Percentiles rank a stretch among this genome's conserved stretches.
These are phyloP conservation scores for Calcarius ornatus DNA, from an alignment of 2,113 vertebrate species.

Conservation along the genomic window DNA sequence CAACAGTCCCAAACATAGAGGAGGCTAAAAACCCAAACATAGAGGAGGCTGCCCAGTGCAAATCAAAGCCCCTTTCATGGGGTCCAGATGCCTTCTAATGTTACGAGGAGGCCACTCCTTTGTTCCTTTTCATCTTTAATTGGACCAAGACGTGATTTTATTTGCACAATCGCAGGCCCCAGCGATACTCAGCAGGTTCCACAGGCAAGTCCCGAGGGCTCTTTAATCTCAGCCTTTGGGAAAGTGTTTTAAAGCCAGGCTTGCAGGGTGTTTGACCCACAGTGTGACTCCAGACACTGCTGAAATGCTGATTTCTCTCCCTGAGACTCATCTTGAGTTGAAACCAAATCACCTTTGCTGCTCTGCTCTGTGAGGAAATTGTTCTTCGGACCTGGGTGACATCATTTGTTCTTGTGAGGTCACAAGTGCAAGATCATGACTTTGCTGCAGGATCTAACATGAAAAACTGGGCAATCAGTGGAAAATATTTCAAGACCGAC, in stretches of 20 bases:
- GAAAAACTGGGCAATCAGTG: slow-evolving; percentile 29
- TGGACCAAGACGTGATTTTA: not conserved
- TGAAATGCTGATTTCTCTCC: not conserved
- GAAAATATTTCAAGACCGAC: slow-evolving; percentile 19
- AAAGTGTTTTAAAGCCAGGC: not conserved
- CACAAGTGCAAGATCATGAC: slow-evolving; percentile 19
- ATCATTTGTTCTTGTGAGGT: slow-evolving; percentile 47
- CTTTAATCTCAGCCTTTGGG: slow-evolving; percentile 12
- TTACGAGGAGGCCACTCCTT: not conserved
- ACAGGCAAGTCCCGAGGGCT: not conserved
- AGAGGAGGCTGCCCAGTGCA: not conserved
- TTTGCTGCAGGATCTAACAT: slow-evolving; percentile 8
- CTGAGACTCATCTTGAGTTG: not conserved
- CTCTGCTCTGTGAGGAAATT: not conserved
- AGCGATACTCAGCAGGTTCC: not conserved
- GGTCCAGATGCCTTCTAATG: slow-evolving; percentile 13
- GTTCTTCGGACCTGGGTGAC: not conserved
- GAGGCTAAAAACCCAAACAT: not conserved
- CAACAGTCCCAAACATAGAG: not conserved
- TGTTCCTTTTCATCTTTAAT: slow-evolving; percentile 48
- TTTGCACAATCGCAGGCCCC: not conserved
- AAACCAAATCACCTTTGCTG: not conserved
- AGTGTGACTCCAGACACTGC: not conserved
- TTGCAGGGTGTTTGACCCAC: not conserved
- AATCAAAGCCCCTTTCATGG: slow-evolving; percentile 6